Evolutionary conservation across 2,888 invertebrate species (phyloP), one percentile per base, ranked within the genome.

Genomic region (Athalia circularis): DNA sequence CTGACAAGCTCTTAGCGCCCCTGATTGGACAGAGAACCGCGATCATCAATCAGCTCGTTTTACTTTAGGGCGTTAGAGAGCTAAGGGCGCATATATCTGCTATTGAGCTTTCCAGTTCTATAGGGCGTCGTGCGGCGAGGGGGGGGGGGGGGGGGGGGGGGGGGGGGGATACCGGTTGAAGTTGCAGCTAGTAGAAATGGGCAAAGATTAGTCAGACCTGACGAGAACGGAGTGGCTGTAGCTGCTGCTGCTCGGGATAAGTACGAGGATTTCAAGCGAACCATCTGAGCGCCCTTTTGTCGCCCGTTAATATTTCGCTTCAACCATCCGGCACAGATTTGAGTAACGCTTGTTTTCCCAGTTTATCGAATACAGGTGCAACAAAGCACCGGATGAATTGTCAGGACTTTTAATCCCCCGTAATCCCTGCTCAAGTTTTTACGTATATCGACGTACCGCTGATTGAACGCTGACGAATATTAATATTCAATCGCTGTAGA

Each of bases 201-300:
- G 7, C 45, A 59, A 45, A 59, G 72, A 72, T 72, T 72, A 72
- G 72, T 72, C 52, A 59, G 57, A 59, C 59, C 72, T 72, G 72
- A 72, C 59, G 72, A 59, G 45, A 5, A 57, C 47, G 43, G 47
- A 72, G 72, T 72, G 13, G 57, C 45, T 72, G 47, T 72, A 45
- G 67, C 50, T 9, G n/a, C 70, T n/a, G 67, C 50, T 9, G n/a
- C 70, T n/a, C 54, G 15, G 47, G 8, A 29, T 29, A 29, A 43
- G n/a, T 52, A 9, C 45, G 72, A 59, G 57, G 59, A 47, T 57
- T 72, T 29, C 72, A 45, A 72, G 13, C 43, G 47, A 72, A n/a
- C 72, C 52, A 50, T 54, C 29, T 9, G 4, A n/a, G 11, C 9
- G 52, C 52, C 52, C 54, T 52, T 68, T 50, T 54, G 54, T 68